A percentile compares a stretch with the other conserved stretches of the same genome.
Evolutionary conservation across 2,888 invertebrate genomes (phyloP).

Genomic region (Coleophora deauratella): DNA sequence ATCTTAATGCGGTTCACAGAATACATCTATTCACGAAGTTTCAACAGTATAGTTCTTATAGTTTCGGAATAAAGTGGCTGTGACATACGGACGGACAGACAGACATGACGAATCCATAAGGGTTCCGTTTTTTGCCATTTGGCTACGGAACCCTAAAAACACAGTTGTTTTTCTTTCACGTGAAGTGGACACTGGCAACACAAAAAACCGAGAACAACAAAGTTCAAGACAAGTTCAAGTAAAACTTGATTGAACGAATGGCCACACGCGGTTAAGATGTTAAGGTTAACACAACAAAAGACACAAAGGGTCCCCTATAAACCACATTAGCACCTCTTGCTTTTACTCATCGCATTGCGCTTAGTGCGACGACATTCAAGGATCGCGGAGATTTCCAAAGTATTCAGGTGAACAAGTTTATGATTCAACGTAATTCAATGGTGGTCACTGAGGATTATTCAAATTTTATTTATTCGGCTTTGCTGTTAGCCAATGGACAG

Average conservation of each 20-base stretch:
- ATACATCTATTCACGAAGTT: no score
- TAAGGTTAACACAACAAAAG: constrained; percentile 22
- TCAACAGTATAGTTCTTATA: no score
- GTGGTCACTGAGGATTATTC: no score
- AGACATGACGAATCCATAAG: no score
- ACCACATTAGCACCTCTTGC: constrained; percentile 36
- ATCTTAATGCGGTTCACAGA: no score
- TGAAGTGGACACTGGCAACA: constrained; percentile 3
- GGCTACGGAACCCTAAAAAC: no score
- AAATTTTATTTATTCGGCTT: no score
- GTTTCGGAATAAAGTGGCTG: no score
- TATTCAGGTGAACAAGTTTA: not conserved
- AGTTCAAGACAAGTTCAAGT: not conserved
- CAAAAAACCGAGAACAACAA: constrained; percentile 21
- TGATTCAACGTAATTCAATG: not conserved
- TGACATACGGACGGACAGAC: no score
- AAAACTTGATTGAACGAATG: no score
- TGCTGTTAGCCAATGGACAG: not conserved
- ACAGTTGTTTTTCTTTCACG: no score
- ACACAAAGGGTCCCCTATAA: constrained; percentile 16
- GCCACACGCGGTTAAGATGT: constrained; percentile 1
- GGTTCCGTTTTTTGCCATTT: no score
- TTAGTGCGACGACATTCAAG: constrained; percentile 20
- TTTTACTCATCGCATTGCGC: constrained; percentile 22
- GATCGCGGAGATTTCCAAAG: constrained; percentile 3